Percentiles rank a stretch among this genome's conserved stretches.
These are phyloP conservation scores for Clarias macrocephalus DNA, from an alignment of 2,113 vertebrate genomes.

Conservation along the genomic window DNA sequence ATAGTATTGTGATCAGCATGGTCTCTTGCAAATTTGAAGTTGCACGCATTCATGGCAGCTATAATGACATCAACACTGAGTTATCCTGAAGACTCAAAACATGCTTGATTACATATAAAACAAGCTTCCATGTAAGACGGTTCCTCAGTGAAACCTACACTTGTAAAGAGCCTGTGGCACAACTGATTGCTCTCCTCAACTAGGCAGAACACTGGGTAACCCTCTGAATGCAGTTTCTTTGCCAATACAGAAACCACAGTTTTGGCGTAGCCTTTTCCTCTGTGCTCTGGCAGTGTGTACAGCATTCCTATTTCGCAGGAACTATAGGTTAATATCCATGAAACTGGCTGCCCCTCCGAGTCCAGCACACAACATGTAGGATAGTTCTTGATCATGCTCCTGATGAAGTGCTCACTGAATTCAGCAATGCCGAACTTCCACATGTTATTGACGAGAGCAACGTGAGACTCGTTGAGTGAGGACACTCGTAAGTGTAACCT, in stretches of 20 bases:
- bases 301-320: constrained; percentile 63
- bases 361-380: constrained; percentile 67
- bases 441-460: constrained; percentile 56
- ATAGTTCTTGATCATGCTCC: constrained; percentile 59
- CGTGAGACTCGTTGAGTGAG: constrained; percentile 63
- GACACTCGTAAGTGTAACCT: constrained; percentile 53
- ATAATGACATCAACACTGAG: neutral
- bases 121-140: constrained; percentile 59
- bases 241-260: constrained; percentile 61
- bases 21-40: too few relatives aligned
- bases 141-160: constrained; percentile 66
- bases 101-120: constrained; percentile 48
- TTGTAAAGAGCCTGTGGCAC: constrained; percentile 69
- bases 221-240: constrained; percentile 56
- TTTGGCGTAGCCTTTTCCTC: constrained; percentile 70
- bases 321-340: constrained; percentile 65
- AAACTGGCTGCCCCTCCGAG: constrained; percentile 55
- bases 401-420: constrained; percentile 48
- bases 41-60: too few relatives aligned
- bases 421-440: constrained; percentile 62
- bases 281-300: constrained; percentile 64
- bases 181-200: constrained; percentile 63
- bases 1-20: too few relatives aligned
- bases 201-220: constrained; percentile 66
- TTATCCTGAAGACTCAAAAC: neutral